Evolutionary conservation across 2,888 invertebrate species (phyloP), one percentile per base, ranked within the genome.

Genomic region (Subacronicta megacephala): DNA sequence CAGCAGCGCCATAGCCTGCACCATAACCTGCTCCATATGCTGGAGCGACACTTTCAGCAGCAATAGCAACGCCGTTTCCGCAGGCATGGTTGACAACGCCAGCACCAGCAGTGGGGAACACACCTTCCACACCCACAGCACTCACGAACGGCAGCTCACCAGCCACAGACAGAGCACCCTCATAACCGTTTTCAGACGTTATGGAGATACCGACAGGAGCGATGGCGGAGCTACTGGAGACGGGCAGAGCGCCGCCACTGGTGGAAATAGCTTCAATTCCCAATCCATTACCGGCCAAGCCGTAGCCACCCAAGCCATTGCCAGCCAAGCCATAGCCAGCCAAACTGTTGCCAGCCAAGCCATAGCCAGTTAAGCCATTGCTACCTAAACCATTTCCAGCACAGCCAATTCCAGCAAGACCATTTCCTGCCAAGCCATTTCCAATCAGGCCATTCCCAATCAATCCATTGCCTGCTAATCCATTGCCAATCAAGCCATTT

Each of bases 111-210:
- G 75, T 74, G 13, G 81, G 77, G 41, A 81, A 49, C 13, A 62
- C 53, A n/a, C 80, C 81, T 29, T 82, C 78, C 42, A 84, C 20
- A 45, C 37, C 76, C n/a, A 75, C 79, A 47, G 81, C 65, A 20
- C 80, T 77, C 13, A 84, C 52, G 75, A 81, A 82, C 15, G 85
- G 85, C 64, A 83, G 64, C 55, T 78, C 74, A 17, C 84, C 84
- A 35, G 43, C 63, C 1, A 78, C 76, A 7, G 42, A 38, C 16
- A 84, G 36, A 12, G 50, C 12, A 0, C 83, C 84, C 16, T 75
- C 72, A 37, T 78, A 81, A 7, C 20, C 72, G 56, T 82, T 82
- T 51, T 86, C 85, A 5, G 85, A 84, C 3, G 68, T 45, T 0
- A 82, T 75, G 16, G 75, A 62, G 9, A 86, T 44, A 9, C 78